A percentile compares a stretch with the other conserved stretches of the same genome.
Conservation (phyloP, 2,797 vertebrate species). For the Champsocephalus gunnari region DNA sequence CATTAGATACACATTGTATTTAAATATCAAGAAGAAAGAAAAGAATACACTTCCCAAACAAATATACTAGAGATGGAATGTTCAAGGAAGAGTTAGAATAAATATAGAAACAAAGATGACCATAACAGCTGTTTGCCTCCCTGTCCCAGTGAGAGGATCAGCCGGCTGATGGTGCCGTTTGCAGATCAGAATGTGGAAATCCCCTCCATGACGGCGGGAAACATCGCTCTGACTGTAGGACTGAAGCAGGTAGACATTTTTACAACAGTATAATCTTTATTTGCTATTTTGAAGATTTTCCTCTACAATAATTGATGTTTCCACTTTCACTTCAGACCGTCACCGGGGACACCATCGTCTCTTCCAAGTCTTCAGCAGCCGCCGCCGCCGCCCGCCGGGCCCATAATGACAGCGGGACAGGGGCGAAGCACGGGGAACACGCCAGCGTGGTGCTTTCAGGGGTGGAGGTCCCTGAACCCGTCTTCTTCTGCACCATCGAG, state of each 20-base stretch:
- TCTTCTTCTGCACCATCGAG: conserved; percentile 98
- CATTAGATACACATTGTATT: too few species aligned
- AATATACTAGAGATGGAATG: too few species aligned
- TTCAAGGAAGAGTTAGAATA: too few species aligned
- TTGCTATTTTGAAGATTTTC: background rate
- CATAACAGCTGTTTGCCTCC: too few species aligned
- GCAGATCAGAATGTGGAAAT: conserved; percentile 97
- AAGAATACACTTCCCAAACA: too few species aligned
- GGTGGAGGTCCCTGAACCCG: conserved; percentile 94
- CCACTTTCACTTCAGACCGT: conserved; percentile 83
- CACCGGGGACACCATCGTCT: conserved; percentile 96
- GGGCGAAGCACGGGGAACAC: conserved; percentile 38
- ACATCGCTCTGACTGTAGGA: conserved; percentile 95
- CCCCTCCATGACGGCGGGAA: conserved; percentile 91
- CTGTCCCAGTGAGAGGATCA: conserved; percentile 91
- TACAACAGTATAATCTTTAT: background rate
- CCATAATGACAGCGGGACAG: conserved; percentile 52
- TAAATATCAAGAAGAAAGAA: too few species aligned
- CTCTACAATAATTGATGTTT: background rate
- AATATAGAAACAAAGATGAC: too few species aligned
- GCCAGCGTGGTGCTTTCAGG: conserved; percentile 87
- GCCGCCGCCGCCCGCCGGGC: conserved; percentile 87
- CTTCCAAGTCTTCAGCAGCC: conserved; percentile 90
- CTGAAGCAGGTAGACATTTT: conserved; percentile 91
- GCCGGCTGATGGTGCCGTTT: conserved; percentile 94